phyloP scores from a whole-genome alignment of 2,113 vertebrate genomes.

The Pterocles orientalis region DNA sequence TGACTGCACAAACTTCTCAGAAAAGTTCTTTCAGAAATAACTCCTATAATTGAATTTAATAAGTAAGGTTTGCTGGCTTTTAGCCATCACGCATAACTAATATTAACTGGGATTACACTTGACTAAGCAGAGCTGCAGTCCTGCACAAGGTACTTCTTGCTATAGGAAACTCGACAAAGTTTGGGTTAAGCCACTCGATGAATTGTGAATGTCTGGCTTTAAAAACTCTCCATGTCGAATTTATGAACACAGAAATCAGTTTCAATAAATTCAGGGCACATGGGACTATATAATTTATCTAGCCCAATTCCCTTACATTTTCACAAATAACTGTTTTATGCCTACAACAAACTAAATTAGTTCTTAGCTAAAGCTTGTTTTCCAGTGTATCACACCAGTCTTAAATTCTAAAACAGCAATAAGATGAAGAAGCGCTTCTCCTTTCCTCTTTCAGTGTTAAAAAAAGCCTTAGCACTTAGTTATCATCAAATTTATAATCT shows the following conservation, averaged over 20 bases:
- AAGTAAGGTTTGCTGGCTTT: background rate
- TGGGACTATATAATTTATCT: background rate
- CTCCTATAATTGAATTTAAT: background rate
- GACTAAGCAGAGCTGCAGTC: background rate
- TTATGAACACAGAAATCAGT: background rate
- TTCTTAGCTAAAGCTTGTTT: background rate
- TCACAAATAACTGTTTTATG: background rate
- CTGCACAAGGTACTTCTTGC: background rate
- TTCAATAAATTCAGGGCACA: background rate
- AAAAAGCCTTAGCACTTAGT: background rate
- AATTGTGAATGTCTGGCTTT: background rate
- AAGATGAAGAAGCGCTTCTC: background rate
- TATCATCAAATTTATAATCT: background rate
- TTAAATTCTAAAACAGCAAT: background rate
- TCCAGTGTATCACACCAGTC: background rate
- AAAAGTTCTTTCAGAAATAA: background rate
- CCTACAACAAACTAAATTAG: background rate
- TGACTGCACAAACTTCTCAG: background rate
- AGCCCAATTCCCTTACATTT: background rate
- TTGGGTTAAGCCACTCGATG: background rate
- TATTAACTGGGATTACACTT: background rate
- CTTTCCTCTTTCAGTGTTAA: background rate
- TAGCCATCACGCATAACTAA: background rate
- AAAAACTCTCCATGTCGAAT: background rate
- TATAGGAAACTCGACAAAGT: background rate